A percentile compares a stretch with the other conserved stretches of the same genome.
These are phyloP conservation scores for Anoura caudifer DNA, from an alignment of 2,113 vertebrate species.

Conservation along the genomic window DNA sequence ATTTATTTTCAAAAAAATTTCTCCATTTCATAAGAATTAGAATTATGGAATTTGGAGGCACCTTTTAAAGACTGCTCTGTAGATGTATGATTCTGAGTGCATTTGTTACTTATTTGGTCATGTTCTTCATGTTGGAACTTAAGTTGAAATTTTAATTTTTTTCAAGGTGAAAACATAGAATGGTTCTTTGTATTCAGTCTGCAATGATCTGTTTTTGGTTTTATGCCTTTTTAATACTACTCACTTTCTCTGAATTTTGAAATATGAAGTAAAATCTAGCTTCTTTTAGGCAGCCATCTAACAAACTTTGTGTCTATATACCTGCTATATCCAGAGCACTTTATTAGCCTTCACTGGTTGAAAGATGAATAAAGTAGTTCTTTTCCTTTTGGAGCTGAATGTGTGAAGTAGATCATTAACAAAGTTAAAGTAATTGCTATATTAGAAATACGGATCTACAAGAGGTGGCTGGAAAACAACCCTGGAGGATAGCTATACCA, in stretches of 20 bases:
- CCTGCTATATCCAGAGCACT: conserved; percentile 4
- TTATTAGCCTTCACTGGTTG: conserved; percentile 24
- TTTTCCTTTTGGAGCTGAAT: conserved; percentile 5
- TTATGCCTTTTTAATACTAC: conserved; percentile 20
- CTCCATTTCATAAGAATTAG: conserved; percentile 35
- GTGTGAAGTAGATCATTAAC: background rate
- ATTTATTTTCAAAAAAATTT: conserved; percentile 25
- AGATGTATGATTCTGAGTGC: conserved; percentile 19
- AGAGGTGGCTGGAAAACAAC: background rate
- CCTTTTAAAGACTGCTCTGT: conserved; percentile 1
- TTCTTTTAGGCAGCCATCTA: background rate
- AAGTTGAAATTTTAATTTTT: conserved; percentile 19
- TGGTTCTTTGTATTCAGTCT: conserved; percentile 4
- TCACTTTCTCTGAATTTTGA: conserved; percentile 39
- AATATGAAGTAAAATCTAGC: conserved; percentile 36
- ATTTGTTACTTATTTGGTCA: background rate
- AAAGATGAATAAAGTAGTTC: conserved; percentile 10
- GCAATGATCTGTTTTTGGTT: conserved; percentile 1
- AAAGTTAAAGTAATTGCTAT: background rate
- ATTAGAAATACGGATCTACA: background rate
- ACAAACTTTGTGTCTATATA: background rate
- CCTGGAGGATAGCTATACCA: background rate
- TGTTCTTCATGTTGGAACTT: conserved; percentile 21
- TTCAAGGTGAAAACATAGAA: conserved; percentile 14
- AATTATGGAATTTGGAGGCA: background rate